phyloP scores from a whole-genome alignment of 2,888 invertebrate genomes.

The Diarsia mendica region DNA sequence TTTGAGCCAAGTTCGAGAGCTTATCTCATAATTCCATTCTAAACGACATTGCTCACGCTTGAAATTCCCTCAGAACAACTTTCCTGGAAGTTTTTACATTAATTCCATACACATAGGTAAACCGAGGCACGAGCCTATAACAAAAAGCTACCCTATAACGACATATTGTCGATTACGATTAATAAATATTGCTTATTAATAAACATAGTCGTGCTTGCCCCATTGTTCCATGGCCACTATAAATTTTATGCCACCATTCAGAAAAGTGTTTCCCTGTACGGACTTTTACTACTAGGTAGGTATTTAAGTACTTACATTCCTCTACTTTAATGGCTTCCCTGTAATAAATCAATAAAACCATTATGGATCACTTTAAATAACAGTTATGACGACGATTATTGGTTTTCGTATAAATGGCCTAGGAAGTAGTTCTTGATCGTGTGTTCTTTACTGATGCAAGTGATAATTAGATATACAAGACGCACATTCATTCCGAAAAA shows the following conservation, averaged over 20 bases:
- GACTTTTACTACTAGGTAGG: conserved; percentile 41
- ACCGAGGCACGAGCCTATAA: conserved; percentile 3
- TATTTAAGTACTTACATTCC: conserved; percentile 41
- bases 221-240: conserved; percentile 49
- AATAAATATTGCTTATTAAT: conserved; percentile 51
- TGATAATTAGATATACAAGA: no score
- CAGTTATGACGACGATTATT: conserved; percentile 21
- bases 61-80: neutral
- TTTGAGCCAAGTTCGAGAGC: neutral
- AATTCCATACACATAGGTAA: conserved; percentile 3
- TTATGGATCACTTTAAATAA: conserved; percentile 33
- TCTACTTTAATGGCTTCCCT: conserved; percentile 49
- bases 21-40: conserved; percentile 12
- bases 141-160: conserved; percentile 35
- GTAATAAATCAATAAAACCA: conserved; percentile 51
- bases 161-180: conserved; percentile 55
- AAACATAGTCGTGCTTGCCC: conserved; percentile 36
- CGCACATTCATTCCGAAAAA: no score
- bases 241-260: conserved; percentile 48
- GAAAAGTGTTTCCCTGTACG: conserved; percentile 48
- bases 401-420: conserved; percentile 10
- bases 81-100: conserved; percentile 5
- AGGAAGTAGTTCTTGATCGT: neutral
- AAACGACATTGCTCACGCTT: neutral
- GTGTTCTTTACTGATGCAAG: no score